Conservation (phyloP, 1,140 invertebrate genomes). For the Platorchestia sp. region DNA sequence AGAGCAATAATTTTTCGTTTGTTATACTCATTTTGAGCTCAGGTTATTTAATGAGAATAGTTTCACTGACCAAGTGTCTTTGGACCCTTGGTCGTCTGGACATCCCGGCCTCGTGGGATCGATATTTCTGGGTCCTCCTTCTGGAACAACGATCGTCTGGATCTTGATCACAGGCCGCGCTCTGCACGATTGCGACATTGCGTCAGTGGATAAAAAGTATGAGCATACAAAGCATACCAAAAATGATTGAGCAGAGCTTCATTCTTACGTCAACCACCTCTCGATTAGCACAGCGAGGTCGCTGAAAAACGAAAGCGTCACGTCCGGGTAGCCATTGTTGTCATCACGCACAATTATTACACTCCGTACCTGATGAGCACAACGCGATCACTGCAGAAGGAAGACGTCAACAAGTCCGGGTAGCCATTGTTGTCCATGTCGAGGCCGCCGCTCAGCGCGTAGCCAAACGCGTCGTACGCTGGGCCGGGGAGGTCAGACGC, state of each 20-base stretch:
- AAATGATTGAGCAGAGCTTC: no score
- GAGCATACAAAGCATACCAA: background rate
- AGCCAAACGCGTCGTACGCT: slow-evolving; percentile 83
- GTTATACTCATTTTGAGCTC: background rate
- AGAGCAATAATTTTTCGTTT: background rate
- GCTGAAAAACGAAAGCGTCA: no score
- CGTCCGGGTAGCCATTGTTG: background rate
- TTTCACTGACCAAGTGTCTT: slow-evolving; percentile 80
- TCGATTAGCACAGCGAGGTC: no score
- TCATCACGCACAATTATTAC: background rate
- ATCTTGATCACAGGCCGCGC: slow-evolving; percentile 90
- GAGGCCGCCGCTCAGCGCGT: slow-evolving; percentile 88
- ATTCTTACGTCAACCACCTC: no score
- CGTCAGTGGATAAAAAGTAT: background rate
- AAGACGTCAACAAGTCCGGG: slow-evolving; percentile 90
- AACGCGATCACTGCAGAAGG: slow-evolving; percentile 84
- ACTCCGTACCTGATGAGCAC: slow-evolving; percentile 75
- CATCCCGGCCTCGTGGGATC: slow-evolving; percentile 85
- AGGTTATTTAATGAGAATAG: background rate
- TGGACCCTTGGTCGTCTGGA: slow-evolving; percentile 75
- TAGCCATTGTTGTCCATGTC: slow-evolving; percentile 94
- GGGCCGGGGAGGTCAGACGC: slow-evolving; percentile 66
- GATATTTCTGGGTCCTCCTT: slow-evolving; percentile 79
- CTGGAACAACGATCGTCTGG: slow-evolving; percentile 77
- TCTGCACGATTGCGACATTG: slow-evolving; percentile 68